Percentiles rank a stretch among this genome's conserved stretches.
Conservation (phyloP, 2,797 vertebrate genomes). For the Diplodus puntazzo region DNA sequence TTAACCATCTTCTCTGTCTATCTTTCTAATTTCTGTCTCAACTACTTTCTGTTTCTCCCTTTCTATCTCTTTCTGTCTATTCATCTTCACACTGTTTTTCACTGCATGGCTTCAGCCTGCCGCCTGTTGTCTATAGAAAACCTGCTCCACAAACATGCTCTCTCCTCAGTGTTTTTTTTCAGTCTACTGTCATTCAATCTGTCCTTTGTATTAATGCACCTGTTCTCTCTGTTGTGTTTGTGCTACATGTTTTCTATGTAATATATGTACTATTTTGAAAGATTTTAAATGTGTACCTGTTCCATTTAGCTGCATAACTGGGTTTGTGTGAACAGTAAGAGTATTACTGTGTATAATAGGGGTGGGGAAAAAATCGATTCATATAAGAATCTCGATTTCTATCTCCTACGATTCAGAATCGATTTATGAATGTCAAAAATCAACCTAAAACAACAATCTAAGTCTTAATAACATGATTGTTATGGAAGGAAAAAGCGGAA, state of each 20-base stretch:
- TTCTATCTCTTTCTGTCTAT: conserved; percentile 11
- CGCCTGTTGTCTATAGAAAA: conserved; percentile 34
- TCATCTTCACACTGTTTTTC: conserved; percentile 19
- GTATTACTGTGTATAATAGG: no score
- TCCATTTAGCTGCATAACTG: background rate
- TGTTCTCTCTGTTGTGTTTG: conserved; percentile 38
- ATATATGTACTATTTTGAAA: background rate
- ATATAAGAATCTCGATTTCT: no score
- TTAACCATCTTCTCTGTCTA: conserved; percentile 8
- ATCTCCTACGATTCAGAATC: no score
- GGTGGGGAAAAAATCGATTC: no score
- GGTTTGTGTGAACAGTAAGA: conserved; percentile 6
- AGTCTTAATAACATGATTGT: no score
- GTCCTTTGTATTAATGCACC: conserved; percentile 18
- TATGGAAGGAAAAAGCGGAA: no score
- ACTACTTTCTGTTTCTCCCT: background rate
- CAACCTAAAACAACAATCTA: no score
- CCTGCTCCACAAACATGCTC: background rate
- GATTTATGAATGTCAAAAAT: no score
- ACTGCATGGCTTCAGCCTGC: conserved; percentile 69
- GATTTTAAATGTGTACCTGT: background rate
- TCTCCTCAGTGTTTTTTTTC: conserved; percentile 3
- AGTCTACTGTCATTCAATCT: conserved; percentile 14
- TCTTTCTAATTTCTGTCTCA: conserved; percentile 4
- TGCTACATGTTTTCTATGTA: conserved; percentile 36